Evolutionary conservation across 2,797 vertebrate genomes (phyloP).

Genomic region (Siniperca obscura): DNA sequence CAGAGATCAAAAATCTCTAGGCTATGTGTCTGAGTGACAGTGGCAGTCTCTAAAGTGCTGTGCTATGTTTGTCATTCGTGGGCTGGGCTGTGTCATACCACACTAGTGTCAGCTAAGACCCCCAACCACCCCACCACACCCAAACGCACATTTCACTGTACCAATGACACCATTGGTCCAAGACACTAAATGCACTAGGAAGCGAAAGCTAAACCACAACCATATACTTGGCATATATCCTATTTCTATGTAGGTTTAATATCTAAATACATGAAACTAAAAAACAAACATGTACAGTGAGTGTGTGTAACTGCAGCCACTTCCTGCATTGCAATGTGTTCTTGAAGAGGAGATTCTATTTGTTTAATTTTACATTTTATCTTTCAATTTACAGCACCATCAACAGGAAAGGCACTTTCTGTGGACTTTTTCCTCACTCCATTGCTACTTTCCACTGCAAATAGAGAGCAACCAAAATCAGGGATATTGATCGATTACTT

Average conservation of each 20-base stretch:
- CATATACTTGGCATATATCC: constrained; percentile 87
- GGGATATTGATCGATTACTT: constrained; percentile 35
- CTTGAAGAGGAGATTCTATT: constrained; percentile 84
- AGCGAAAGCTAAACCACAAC: constrained; percentile 83
- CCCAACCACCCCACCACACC: constrained; percentile 13
- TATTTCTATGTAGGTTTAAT: constrained; percentile 64
- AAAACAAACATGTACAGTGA: constrained; percentile 51
- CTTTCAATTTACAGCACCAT: constrained; percentile 91
- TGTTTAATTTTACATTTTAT: constrained; percentile 73
- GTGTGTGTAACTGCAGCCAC: constrained; percentile 62
- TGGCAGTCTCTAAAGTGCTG: constrained; percentile 87
- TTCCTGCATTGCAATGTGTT: constrained; percentile 79
- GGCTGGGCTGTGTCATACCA: constrained; percentile 80
- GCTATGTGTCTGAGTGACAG: constrained; percentile 75
- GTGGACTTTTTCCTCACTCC: constrained; percentile 83
- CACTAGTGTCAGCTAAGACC: constrained; percentile 55
- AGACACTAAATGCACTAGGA: constrained; percentile 84
- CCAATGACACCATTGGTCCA: constrained; percentile 84
- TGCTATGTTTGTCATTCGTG: constrained; percentile 79
- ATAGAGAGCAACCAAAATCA: constrained; percentile 51
- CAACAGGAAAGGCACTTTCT: constrained; percentile 99
- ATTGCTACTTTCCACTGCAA: constrained; percentile 72
- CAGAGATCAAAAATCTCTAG: constrained; percentile 58
- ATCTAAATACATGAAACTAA: constrained; percentile 68
- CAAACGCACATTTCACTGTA: constrained; percentile 67